A percentile compares a stretch with the other conserved stretches of the same genome.
phyloP scores from a whole-genome alignment of 2,797 vertebrate species.

The Hippopotamyrus pictus region DNA sequence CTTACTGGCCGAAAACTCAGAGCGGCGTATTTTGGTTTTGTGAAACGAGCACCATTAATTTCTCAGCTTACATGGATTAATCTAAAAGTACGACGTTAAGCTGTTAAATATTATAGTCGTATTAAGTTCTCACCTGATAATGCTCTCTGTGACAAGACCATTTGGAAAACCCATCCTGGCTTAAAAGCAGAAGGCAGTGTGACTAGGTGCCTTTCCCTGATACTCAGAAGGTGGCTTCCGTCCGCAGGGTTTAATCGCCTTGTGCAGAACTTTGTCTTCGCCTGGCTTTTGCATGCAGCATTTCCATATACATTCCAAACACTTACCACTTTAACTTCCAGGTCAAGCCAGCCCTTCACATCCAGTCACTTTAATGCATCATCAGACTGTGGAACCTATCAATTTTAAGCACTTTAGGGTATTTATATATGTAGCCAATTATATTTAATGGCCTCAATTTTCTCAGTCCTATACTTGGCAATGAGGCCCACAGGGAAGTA shows the following conservation, averaged over 20 bases:
- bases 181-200: neutral
- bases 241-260: neutral
- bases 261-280: neutral
- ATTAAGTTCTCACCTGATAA: constrained; percentile 2
- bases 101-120: neutral
- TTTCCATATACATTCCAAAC: neutral
- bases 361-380: constrained; percentile 4
- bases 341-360: neutral
- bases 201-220: neutral
- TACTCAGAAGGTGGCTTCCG: neutral
- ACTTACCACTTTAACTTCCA: neutral
- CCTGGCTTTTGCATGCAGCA: neutral
- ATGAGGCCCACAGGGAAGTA: constrained; percentile 41
- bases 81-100: neutral
- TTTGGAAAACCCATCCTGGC: neutral
- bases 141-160: neutral
- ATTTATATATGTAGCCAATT: constrained; percentile 30
- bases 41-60: neutral
- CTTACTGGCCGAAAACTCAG: too few relatives aligned
- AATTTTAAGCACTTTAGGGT: constrained; percentile 32
- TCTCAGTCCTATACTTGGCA: constrained; percentile 24
- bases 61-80: constrained; percentile 1
- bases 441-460: constrained; percentile 38
- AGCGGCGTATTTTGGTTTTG: neutral
- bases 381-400: constrained; percentile 25